phyloP scores from a whole-genome alignment of 1,140 invertebrate species.

The Drosophila melanica region DNA sequence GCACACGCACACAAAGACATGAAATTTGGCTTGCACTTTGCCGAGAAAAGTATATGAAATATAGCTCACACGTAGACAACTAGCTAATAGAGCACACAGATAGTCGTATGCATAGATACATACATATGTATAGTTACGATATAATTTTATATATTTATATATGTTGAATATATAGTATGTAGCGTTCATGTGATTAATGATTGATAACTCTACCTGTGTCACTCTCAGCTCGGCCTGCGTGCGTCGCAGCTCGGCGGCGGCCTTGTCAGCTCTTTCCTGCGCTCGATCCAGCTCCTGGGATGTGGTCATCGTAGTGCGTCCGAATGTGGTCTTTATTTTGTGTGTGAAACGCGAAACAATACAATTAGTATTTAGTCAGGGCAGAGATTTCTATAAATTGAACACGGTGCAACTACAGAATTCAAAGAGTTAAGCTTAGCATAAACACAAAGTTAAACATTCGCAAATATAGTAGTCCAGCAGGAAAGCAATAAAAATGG shows the following conservation, averaged over 20 bases:
- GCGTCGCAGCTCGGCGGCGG: constrained; percentile 91
- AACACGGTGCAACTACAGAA: constrained; percentile 20
- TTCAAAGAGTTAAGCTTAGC: constrained; percentile 7
- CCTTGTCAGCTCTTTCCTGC: constrained; percentile 94
- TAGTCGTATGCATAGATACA: constrained; percentile 64
- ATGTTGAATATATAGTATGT: constrained; percentile 32
- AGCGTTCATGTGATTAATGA: constrained; percentile 10
- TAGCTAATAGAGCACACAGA: constrained; percentile 66
- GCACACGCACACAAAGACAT: constrained; percentile 50
- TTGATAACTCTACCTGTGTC: constrained; percentile 86
- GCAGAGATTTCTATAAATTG: neutral
- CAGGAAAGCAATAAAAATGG: constrained; percentile 39
- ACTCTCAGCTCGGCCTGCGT: constrained; percentile 93
- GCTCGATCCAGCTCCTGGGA: constrained; percentile 92
- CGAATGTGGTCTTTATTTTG: constrained; percentile 88
- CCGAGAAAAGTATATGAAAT: constrained; percentile 19
- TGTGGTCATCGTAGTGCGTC: constrained; percentile 89
- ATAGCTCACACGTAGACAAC: constrained; percentile 44
- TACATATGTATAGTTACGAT: constrained; percentile 51
- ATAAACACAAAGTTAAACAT: constrained; percentile 29
- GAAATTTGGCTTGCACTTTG: constrained; percentile 32
- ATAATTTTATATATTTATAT: constrained; percentile 33
- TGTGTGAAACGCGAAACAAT: constrained; percentile 46
- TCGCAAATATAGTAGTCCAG: constrained; percentile 37
- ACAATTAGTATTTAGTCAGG: constrained; percentile 60